Base-by-base conservation (phyloP, 2,113 vertebrate genomes). In the Benitochromis conjunctus region DNA sequence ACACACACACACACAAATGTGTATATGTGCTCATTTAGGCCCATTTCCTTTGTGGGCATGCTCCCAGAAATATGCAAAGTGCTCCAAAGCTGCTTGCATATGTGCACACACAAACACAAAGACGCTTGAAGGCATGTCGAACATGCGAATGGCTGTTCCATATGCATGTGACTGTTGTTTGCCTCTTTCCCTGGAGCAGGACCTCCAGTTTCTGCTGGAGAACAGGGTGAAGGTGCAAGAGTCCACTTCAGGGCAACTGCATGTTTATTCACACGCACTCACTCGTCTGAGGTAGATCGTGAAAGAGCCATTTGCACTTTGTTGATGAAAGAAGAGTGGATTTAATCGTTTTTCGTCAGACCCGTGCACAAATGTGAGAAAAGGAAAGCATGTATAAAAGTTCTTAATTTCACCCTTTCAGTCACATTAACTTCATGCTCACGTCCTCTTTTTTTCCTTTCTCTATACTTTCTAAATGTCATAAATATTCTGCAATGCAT, bases 151-250 rank as follows among this genome's bases (percentile, higher is more conserved):
- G 84, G 80, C 92, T 94, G 76, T 93, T 95, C 86, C 93, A 94
- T 96, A 95, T 96, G 92, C 93, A 95, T 95, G 86, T 48, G 85
- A 48, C 84, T 88, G 80, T 88, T 92, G 38, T 79, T 85, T 81
- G 84, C 92, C 89, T 71, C 41, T 62, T 81, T 91, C 93, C 93
- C 91, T 38, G 48, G 79, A 94, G 93, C 92, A 13, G 86, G 89
- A 91, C 92, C 89, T 82, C 77, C 5, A 85, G 92, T 91, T 87
- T 85, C 58, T 54, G 71, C 90, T 81, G 86, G 84, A 89, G 88
- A 92, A 82, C 85, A 71, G 79, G 80, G 88, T 51, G 34, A 88
- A 48, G 85, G 80, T 86, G 84, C 41, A 87, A 80, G 82, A 88
- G 86, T 93, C 94, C 82, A 93, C 90, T 91, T 88, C 77, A 80